Evolutionary conservation across 2,113 vertebrate genomes (phyloP), one percentile per base, ranked within the genome.

Genomic region (Psittacara wagleri): DNA sequence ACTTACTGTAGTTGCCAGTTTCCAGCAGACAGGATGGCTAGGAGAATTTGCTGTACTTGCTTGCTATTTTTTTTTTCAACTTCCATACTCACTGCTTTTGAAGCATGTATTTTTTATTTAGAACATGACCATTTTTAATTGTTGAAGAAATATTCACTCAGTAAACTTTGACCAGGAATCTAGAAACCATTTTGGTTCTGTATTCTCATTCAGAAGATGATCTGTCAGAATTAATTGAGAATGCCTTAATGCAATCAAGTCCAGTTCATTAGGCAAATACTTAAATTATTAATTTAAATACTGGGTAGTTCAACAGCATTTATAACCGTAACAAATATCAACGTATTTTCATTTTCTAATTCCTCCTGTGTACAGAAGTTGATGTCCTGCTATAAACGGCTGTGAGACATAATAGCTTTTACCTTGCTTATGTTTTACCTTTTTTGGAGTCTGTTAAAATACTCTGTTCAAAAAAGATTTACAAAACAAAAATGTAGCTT

Each of bases 211-310:
- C 85, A 91, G 88, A 97, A 97, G 96, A 97, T 84, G 84, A 97
- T 98, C 94, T 98, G 97, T 97, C 98, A 98, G 89, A 98, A 98
- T 97, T 98, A 98, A 98, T 98, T 98, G 98, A 97, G 97, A 98
- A 97, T 98, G 95, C 72, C 87, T 96, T 98, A 98, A 98, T 98
- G 86, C 94, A 98, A 98, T 98, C 97, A 98, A 97, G 96, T 98
- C 97, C 96, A 97, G 97, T 98, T 98, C 98, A 98, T 98, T 98
- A 98, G 96, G 97, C 97, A 98, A 97, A 98, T 97, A 98, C 92
- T 98, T 98, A 98, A 97, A 98, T 98, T 98, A 98, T 98, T 98
- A 98, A 98, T 98, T 98, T 97, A 98, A 98, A 97, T 98, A 97
- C 94, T 97, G 95, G 83, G 87, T 97, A 97, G 96, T 98, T 98